Percentiles rank a stretch among this genome's conserved stretches.
These are phyloP conservation scores for Uromys caudimaculatus DNA, from an alignment of 2,797 vertebrate genomes.

Conservation along the genomic window DNA sequence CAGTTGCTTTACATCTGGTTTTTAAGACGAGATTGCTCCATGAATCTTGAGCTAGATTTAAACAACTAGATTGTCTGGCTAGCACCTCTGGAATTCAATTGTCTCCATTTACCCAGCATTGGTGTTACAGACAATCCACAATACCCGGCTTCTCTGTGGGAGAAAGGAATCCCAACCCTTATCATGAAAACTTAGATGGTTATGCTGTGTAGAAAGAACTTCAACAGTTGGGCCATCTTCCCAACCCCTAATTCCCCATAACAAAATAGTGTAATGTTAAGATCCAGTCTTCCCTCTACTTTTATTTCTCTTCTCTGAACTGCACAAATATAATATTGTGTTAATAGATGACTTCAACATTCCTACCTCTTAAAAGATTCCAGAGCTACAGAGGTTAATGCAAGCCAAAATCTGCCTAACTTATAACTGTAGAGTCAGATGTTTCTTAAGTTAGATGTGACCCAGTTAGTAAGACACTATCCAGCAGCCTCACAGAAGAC, in stretches of 20 bases:
- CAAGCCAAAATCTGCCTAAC: slow-evolving; percentile 16
- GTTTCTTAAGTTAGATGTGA: slow-evolving; percentile 65
- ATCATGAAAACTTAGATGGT: background rate
- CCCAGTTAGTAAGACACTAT: slow-evolving; percentile 46
- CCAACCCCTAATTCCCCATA: background rate
- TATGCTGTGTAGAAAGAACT: too few relatives aligned
- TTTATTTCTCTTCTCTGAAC: background rate
- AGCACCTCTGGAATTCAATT: background rate
- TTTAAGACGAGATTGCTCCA: background rate
- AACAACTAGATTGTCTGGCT: background rate
- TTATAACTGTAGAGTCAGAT: slow-evolving; percentile 34
- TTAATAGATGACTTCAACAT: slow-evolving; percentile 40
- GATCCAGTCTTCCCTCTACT: background rate
- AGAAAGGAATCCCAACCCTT: background rate
- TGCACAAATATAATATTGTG: slow-evolving; percentile 19
- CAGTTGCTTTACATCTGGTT: background rate
- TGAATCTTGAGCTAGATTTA: background rate
- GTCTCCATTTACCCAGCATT: background rate
- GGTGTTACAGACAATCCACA: background rate
- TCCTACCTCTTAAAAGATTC: background rate
- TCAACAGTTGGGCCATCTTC: background rate
- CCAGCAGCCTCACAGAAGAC: background rate
- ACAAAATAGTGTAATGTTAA: background rate
- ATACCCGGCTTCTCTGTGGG: background rate
- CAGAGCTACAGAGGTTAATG: slow-evolving; percentile 16